Conservation (phyloP, 2,888 invertebrate species). For the Chrysodeixis includens region DNA sequence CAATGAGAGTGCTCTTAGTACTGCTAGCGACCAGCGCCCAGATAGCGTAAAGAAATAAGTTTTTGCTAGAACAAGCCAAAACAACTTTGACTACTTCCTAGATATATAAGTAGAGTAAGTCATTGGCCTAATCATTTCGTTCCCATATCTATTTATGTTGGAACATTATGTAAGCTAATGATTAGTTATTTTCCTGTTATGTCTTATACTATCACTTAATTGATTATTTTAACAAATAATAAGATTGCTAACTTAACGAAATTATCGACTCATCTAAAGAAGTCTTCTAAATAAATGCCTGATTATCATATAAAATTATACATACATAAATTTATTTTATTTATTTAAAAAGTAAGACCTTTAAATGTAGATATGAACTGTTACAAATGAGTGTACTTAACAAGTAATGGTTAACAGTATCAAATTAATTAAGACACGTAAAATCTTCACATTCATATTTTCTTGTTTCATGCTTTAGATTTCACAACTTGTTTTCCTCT, state of each 20-base stretch:
- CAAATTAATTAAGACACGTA: neutral
- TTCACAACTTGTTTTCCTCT: slow-evolving; percentile 27
- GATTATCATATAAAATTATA: no score
- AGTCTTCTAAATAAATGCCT: no score
- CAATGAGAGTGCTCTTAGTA: slow-evolving; percentile 13
- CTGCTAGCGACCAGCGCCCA: neutral
- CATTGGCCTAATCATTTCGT: neutral
- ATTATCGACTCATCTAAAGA: no score
- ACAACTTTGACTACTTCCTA: neutral
- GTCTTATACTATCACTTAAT: no score
- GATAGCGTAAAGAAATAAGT: neutral
- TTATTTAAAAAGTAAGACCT: no score
- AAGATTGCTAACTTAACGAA: neutral
- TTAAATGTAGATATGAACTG: neutral
- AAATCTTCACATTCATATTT: no score
- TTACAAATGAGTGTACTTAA: neutral
- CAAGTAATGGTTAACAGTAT: slow-evolving; percentile 7
- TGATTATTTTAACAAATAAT: no score
- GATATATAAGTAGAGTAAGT: neutral
- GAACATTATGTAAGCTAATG: neutral
- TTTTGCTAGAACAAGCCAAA: neutral
- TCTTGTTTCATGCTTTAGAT: slow-evolving; percentile 6
- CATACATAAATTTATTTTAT: no score
- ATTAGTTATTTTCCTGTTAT: neutral
- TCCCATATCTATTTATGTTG: neutral